A percentile compares a stretch with the other conserved stretches of the same genome.
Evolutionary conservation across 2,797 vertebrate species (phyloP).

Genomic region (Nyctibius grandis): DNA sequence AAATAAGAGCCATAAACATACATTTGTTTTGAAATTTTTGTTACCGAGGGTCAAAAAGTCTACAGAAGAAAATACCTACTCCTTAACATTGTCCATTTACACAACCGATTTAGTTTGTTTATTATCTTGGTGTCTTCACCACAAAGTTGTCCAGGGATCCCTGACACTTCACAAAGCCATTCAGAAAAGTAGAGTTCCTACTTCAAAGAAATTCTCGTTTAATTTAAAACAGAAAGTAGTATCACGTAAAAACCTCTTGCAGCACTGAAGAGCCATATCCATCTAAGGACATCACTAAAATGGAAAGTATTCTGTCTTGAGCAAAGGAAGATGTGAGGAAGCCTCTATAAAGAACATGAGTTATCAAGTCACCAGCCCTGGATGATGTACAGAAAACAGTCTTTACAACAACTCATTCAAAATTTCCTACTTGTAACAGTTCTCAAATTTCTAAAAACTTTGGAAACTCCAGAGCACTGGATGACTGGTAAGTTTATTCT

Average conservation of each 20-base stretch:
- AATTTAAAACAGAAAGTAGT: not conserved
- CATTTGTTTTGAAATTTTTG: not conserved
- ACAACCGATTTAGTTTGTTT: not conserved
- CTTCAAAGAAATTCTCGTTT: not conserved
- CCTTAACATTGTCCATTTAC: not conserved
- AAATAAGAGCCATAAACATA: not conserved
- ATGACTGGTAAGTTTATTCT: not conserved
- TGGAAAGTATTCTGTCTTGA: not conserved
- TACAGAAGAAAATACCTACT: not conserved
- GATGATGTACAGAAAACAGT: not conserved
- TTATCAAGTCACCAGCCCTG: not conserved
- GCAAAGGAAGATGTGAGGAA: not conserved
- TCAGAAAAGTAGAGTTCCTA: not conserved
- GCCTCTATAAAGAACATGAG: not conserved
- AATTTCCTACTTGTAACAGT: not conserved
- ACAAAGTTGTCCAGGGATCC: not conserved
- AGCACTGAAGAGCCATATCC: not conserved
- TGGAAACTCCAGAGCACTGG: not conserved
- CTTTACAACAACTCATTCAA: not conserved
- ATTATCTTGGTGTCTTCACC: not conserved
- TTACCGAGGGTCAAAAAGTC: not conserved
- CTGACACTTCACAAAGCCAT: not conserved
- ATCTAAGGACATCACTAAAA: not conserved
- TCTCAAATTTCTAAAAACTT: not conserved
- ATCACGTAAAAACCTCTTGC: not conserved